phyloP scores from a whole-genome alignment of 2,888 invertebrate genomes.

The Hirtodrosophila trivittata region DNA sequence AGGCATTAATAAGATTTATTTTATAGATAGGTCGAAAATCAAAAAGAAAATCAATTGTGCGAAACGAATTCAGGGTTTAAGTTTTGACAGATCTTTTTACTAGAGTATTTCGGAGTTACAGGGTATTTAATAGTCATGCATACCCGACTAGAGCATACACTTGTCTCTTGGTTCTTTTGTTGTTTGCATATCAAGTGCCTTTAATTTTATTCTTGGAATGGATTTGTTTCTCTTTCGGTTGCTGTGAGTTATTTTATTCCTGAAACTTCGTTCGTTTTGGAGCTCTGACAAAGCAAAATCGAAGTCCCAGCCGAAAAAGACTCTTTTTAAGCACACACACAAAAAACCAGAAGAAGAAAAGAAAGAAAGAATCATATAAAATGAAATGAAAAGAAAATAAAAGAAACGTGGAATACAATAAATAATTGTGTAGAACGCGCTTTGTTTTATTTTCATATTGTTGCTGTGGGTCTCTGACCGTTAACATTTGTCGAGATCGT shows the following conservation, averaged over 20 bases:
- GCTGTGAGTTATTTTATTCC: too few relatives aligned
- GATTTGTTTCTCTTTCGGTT: conserved; percentile 31
- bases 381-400: background rate
- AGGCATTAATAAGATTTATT: too few relatives aligned
- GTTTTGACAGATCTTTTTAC: too few relatives aligned
- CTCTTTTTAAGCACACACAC: conserved; percentile 32
- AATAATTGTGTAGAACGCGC: conserved; percentile 47
- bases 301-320: conserved; percentile 27
- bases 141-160: too few relatives aligned
- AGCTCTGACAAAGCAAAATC: conserved; percentile 39
- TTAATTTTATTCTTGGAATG: background rate
- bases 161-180: conserved; percentile 6
- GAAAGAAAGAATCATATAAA: background rate
- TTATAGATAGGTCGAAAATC: too few relatives aligned
- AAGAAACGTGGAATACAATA: conserved; percentile 26
- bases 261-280: conserved; percentile 21
- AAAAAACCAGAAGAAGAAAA: conserved; percentile 5
- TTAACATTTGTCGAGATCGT: conserved; percentile 60
- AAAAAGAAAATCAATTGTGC: too few relatives aligned
- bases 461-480: conserved; percentile 49
- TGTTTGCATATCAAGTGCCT: conserved; percentile 55
- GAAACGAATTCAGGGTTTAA: too few relatives aligned
- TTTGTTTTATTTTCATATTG: conserved; percentile 49
- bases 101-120: too few relatives aligned
- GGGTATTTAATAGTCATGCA: too few relatives aligned